phyloP scores from a whole-genome alignment of 2,797 vertebrate species.

The Lithobates pipiens region DNA sequence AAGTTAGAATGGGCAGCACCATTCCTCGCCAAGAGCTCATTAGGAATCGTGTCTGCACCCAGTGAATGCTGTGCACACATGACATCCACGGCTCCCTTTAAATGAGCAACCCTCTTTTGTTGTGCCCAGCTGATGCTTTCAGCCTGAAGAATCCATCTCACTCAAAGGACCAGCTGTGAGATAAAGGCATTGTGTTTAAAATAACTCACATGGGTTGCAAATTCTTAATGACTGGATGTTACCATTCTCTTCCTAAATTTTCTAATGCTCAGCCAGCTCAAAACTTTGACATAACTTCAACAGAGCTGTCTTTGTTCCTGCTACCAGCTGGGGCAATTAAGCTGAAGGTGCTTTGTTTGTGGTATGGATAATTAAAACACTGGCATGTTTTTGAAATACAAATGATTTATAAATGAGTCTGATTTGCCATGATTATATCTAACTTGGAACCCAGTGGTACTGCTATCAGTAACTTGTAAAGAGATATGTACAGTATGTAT shows the following conservation, averaged over 20 bases:
- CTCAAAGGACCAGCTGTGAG: slow-evolving; percentile 71
- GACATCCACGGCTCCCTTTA: slow-evolving; percentile 67
- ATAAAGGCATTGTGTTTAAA: slow-evolving; percentile 72
- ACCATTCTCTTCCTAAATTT: slow-evolving; percentile 68
- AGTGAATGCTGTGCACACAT: slow-evolving; percentile 68
- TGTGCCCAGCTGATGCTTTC: slow-evolving; percentile 64
- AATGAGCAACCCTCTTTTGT: slow-evolving; percentile 71
- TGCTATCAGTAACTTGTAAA: too few species aligned
- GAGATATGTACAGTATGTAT: too few species aligned
- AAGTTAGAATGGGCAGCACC: slow-evolving; percentile 68
- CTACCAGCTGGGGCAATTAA: slow-evolving; percentile 75
- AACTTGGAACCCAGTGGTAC: not conserved
- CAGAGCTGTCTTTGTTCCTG: slow-evolving; percentile 75
- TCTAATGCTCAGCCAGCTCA: slow-evolving; percentile 71
- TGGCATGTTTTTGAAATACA: slow-evolving; percentile 36
- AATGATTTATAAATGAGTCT: not conserved
- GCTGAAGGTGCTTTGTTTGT: slow-evolving; percentile 65
- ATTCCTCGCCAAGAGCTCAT: slow-evolving; percentile 70
- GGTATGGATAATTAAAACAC: slow-evolving; percentile 71
- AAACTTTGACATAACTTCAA: slow-evolving; percentile 70
- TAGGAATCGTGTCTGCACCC: slow-evolving; percentile 68
- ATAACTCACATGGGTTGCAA: slow-evolving; percentile 69
- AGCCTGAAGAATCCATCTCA: slow-evolving; percentile 68
- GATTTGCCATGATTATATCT: not conserved
- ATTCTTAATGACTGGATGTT: slow-evolving; percentile 74